Evolutionary conservation across 2,888 invertebrate genomes (phyloP), one percentile per base, ranked within the genome.

Genomic region (Drosophila nigricruria): DNA sequence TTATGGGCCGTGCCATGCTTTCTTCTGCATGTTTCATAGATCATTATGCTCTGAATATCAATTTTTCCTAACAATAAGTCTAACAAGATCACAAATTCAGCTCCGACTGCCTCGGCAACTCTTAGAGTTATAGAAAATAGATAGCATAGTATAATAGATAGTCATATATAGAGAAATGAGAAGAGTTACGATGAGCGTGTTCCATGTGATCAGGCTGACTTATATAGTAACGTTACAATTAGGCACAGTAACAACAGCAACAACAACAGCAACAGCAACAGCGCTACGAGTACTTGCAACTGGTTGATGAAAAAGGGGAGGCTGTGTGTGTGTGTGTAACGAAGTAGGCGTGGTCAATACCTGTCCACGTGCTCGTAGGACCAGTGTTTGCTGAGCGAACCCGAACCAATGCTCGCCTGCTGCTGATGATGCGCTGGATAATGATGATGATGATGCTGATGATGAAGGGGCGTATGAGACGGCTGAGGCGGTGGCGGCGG

Each of bases 321-420:
- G 32, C 30, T 10, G 58, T 10, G 23, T 18, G 52, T 23, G 56
- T 40, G 38, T 50, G 36, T 63, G 69, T 72, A 66, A 14, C 34
- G 4, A 23, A 45, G 40, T 65, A 64, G 77, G 64, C 87, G 77
- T 81, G 89, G 77, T 52, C 87, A 83, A 79, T 93, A 93, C 92
- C 93, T 92, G 91, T 91, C 91, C 81, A 92, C 84, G 74, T 91
- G 91, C 74, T 92, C 92, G 87, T 89, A 90, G 76, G 93, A 91
- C 91, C 91, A 91, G 75, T 91, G 91, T 71, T 91, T 92, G 89
- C 91, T 91, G 64, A 91, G 80, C 60, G 92, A 88, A 67, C 89
- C 91, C 73, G 92, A 90, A 68, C 90, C 91, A 93, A 96, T 96
- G 93, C 96, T 77, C 94, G 90, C 96, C 85, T 84, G 82, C 78